phyloP scores from a whole-genome alignment of 2,797 vertebrate genomes.

The Oreochromis grahami region DNA sequence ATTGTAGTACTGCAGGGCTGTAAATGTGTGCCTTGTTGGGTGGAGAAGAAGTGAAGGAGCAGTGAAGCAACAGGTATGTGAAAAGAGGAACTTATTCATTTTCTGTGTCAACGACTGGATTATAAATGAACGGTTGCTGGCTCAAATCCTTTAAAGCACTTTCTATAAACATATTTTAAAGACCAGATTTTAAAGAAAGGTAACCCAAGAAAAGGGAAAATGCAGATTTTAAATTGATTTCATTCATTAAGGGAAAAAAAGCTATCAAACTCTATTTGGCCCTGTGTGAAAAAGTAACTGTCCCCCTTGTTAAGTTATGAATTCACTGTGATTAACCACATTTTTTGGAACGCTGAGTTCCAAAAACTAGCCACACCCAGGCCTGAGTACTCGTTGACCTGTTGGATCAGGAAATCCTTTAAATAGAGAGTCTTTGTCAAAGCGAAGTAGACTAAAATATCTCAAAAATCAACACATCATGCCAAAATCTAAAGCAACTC shows the following conservation, averaged over 20 bases:
- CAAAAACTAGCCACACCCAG: background rate
- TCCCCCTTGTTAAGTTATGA: background rate
- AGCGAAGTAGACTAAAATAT: fast-evolving
- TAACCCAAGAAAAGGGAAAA: background rate
- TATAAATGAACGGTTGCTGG: background rate
- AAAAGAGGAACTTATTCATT: background rate
- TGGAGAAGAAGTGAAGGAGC: background rate
- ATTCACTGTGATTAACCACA: background rate
- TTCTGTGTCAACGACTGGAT: background rate
- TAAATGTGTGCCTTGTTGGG: background rate
- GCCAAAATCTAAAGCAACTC: background rate
- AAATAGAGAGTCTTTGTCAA: background rate
- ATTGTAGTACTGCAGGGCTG: background rate
- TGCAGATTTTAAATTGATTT: background rate
- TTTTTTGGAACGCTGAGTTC: background rate
- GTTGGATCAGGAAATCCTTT: background rate
- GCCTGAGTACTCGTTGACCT: fast-evolving
- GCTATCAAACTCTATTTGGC: background rate
- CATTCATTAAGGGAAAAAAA: background rate
- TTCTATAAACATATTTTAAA: background rate
- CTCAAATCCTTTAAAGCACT: background rate
- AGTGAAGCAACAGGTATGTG: background rate
- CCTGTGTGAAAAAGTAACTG: background rate
- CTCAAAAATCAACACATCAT: background rate
- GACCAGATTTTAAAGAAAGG: background rate